Percentiles rank a stretch among this genome's conserved stretches.
phyloP scores from a whole-genome alignment of 2,888 invertebrate species.

The Lepidocyrtinus sp. region DNA sequence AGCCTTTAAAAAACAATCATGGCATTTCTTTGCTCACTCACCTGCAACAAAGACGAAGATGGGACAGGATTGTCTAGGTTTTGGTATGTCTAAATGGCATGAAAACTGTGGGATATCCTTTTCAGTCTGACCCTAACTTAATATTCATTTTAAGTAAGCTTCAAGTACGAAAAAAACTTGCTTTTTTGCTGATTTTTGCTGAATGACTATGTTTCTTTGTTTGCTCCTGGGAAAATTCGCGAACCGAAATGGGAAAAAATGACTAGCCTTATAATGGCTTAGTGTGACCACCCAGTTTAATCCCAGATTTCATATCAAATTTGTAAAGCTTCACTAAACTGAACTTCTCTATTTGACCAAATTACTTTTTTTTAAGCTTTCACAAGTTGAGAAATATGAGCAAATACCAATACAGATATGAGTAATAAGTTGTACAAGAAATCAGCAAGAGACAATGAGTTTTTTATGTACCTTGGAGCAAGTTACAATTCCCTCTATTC shows the following conservation, averaged over 20 bases:
- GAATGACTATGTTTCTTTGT: not conserved
- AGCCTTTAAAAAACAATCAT: slow-evolving; percentile 17
- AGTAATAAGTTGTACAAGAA: not conserved
- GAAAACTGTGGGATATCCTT: too few species aligned
- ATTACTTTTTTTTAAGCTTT: too few species aligned
- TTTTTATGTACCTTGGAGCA: not conserved
- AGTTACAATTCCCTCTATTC: not conserved
- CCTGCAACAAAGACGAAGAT: slow-evolving; percentile 19
- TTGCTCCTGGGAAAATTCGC: not conserved
- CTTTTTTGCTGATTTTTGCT: too few species aligned
- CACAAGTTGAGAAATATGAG: not conserved
- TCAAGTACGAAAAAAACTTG: too few species aligned
- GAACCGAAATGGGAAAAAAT: not conserved
- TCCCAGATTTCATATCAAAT: not conserved
- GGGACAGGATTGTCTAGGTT: not conserved
- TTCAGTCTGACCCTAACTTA: too few species aligned
- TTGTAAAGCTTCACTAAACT: not conserved
- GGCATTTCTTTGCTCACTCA: slow-evolving; percentile 46
- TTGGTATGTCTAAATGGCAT: not conserved
- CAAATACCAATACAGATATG: too few species aligned
- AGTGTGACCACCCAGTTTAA: not conserved
- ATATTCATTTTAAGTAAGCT: too few species aligned
- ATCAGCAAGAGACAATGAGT: not conserved
- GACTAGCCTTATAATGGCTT: not conserved
- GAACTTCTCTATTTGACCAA: too few species aligned